A percentile compares a stretch with the other conserved stretches of the same genome.
These are phyloP conservation scores for Trichoplusia ni DNA, from an alignment of 1,140 invertebrate species.

Conservation along the genomic window DNA sequence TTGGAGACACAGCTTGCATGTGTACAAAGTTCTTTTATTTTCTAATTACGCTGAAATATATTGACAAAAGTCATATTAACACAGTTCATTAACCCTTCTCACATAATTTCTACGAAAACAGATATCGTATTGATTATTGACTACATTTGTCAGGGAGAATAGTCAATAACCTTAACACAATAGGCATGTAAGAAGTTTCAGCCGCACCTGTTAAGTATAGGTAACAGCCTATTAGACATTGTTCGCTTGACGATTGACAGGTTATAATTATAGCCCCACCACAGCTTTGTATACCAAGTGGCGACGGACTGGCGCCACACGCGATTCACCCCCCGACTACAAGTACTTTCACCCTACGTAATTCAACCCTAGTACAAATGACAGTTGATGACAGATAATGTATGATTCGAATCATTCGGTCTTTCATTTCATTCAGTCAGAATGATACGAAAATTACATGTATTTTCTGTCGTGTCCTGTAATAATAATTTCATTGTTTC, in stretches of 20 bases:
- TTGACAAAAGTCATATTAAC: no score
- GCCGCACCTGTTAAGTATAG: constrained; percentile 7
- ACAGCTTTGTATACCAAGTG: constrained; percentile 28
- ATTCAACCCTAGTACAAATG: constrained; percentile 29
- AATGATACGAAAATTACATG: not conserved
- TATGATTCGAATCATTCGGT: constrained; percentile 23
- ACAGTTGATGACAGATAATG: constrained; percentile 31
- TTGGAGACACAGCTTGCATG: no score
- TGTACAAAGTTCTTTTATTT: no score
- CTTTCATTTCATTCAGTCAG: constrained; percentile 29
- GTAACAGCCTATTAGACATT: constrained; percentile 21
- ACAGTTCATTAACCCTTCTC: no score
- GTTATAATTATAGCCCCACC: constrained; percentile 24
- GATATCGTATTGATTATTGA: no score
- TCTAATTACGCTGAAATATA: no score
- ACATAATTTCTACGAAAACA: no score
- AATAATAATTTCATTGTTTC: no score
- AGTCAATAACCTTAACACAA: not conserved
- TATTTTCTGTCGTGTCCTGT: no score
- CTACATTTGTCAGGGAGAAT: no score
- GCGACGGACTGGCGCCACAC: constrained; percentile 39
- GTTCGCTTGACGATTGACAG: constrained; percentile 13
- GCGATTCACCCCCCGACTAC: constrained; percentile 28
- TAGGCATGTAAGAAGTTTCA: not conserved
- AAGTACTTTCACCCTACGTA: constrained; percentile 32